phyloP scores from a whole-genome alignment of 2,888 invertebrate genomes.

The Folsomia manolachei region DNA sequence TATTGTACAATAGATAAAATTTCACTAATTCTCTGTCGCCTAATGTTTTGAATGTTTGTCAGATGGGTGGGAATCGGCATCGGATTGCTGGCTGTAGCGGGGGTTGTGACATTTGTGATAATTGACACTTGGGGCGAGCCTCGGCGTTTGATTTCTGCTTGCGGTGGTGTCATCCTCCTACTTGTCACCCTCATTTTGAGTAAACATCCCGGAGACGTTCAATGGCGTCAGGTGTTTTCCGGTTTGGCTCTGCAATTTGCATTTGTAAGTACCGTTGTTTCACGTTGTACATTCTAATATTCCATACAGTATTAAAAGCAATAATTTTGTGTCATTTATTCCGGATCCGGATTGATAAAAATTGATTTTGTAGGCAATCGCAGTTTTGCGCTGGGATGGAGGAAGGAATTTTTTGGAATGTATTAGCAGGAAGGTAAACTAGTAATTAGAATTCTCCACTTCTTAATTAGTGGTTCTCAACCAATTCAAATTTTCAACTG shows the following conservation, averaged over 20 bases:
- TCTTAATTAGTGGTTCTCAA: background rate
- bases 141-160: slow-evolving; percentile 62
- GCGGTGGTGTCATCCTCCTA: slow-evolving; percentile 66
- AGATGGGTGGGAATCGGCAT: slow-evolving; percentile 23
- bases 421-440: slow-evolving; percentile 58
- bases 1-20: background rate
- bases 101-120: slow-evolving; percentile 62
- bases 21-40: background rate
- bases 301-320: no score
- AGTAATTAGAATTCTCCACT: background rate
- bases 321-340: no score
- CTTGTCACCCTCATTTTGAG: slow-evolving; percentile 65
- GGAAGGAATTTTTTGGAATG: slow-evolving; percentile 71
- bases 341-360: no score
- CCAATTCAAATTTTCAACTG: background rate
- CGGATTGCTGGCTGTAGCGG: slow-evolving; percentile 53
- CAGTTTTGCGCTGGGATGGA: slow-evolving; percentile 70
- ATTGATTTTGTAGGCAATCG: no score
- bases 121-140: slow-evolving; percentile 63
- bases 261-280: no score
- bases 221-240: slow-evolving; percentile 75
- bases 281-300: slow-evolving; percentile 79
- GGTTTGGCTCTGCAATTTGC: slow-evolving; percentile 80
- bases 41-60: no score
- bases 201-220: slow-evolving; percentile 59